These are phyloP conservation scores for Serinus canaria DNA, from an alignment of 2,113 vertebrate species.

Conservation along the genomic window DNA sequence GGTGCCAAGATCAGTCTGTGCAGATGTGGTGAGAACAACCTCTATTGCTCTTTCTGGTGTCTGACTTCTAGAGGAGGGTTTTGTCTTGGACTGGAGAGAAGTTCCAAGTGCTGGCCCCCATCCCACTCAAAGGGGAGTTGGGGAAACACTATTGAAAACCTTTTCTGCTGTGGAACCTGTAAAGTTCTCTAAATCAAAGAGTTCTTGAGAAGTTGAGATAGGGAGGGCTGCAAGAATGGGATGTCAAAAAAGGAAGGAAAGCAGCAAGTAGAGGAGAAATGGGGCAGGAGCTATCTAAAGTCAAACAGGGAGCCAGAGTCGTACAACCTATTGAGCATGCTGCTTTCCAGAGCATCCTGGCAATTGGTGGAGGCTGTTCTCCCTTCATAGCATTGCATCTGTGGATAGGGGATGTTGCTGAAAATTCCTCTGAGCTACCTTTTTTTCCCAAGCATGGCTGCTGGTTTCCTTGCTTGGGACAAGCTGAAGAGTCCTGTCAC, in stretches of 20 bases:
- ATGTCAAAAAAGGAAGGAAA: background rate
- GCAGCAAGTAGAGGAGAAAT: background rate
- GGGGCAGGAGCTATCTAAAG: background rate
- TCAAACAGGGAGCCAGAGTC: background rate
- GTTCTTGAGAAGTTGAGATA: background rate
- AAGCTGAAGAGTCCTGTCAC: background rate
- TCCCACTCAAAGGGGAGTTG: background rate
- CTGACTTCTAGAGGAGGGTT: background rate
- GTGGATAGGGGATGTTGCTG: background rate
- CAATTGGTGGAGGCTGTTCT: background rate
- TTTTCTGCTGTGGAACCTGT: background rate
- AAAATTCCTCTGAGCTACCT: background rate
- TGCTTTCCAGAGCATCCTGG: background rate
- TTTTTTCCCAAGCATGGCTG: background rate
- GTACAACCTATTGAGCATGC: background rate
- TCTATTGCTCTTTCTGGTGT: background rate
- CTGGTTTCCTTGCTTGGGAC: background rate
- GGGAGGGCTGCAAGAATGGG: background rate
- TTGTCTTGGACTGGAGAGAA: background rate
- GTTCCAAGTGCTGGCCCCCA: background rate
- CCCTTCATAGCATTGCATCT: background rate
- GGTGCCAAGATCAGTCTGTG: background rate
- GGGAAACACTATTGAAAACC: background rate
- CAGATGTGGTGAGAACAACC: background rate
- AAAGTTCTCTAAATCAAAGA: background rate